phyloP scores from a whole-genome alignment of 2,113 vertebrate species.

The Epinephelus fuscoguttatus region DNA sequence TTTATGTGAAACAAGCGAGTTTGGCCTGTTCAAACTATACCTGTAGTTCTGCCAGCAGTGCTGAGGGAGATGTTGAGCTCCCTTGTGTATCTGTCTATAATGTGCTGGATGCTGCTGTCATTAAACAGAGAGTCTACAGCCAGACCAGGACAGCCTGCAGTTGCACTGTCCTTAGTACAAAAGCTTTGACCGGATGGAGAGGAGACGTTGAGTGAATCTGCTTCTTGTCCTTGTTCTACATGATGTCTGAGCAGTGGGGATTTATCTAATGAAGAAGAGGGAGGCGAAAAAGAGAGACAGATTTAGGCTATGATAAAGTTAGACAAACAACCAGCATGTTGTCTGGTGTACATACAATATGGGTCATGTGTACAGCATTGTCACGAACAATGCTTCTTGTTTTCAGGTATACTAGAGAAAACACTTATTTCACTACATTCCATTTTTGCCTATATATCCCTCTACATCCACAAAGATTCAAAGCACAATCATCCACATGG shows the following conservation, averaged over 20 bases:
- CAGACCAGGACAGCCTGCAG: background rate
- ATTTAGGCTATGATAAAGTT: background rate
- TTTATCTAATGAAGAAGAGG: constrained; percentile 66
- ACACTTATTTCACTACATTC: no score
- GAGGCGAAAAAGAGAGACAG: background rate
- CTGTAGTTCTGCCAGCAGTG: constrained; percentile 52
- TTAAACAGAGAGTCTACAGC: constrained; percentile 28
- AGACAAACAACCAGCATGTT: background rate
- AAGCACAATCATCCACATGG: background rate
- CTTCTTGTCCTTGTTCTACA: background rate
- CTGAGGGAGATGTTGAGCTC: constrained; percentile 78
- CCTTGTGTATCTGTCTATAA: constrained; percentile 77
- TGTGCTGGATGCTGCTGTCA: constrained; percentile 74
- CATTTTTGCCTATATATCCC: background rate
- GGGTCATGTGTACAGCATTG: background rate
- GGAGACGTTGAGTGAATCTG: background rate
- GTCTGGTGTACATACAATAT: background rate
- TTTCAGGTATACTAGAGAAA: no score
- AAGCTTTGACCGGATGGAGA: constrained; percentile 30
- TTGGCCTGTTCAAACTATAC: constrained; percentile 64
- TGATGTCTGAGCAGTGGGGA: constrained; percentile 36
- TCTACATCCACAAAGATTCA: background rate
- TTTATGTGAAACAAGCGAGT: no score
- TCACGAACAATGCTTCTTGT: no score
- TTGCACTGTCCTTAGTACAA: constrained; percentile 3